A percentile compares a stretch with the other conserved stretches of the same genome.
Conservation (phyloP, 2,113 vertebrate genomes). For the Strix uralensis region DNA sequence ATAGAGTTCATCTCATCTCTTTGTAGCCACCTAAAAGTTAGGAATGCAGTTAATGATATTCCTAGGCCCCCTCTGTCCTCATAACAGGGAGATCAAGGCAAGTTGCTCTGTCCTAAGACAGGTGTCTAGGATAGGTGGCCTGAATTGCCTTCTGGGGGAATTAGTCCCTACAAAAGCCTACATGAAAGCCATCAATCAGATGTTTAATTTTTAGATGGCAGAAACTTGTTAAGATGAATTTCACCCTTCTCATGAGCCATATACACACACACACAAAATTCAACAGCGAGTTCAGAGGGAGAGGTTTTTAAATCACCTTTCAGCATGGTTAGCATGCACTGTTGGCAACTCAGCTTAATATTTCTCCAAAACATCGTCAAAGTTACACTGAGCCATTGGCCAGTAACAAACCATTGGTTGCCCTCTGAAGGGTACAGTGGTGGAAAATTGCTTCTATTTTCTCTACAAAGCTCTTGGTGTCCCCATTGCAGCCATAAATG, state of each 20-base stretch:
- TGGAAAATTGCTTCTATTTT: neutral
- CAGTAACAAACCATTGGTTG: neutral
- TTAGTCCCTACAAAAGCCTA: neutral
- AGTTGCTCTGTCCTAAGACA: neutral
- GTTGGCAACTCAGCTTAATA: neutral
- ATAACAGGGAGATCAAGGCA: neutral
- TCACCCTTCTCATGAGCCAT: rapidly evolving
- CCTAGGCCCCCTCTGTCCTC: neutral
- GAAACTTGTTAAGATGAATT: neutral
- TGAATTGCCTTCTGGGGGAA: neutral
- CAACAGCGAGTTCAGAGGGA: rapidly evolving
- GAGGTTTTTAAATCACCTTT: neutral
- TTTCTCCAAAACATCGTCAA: neutral
- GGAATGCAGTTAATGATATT: neutral
- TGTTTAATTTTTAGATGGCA: neutral
- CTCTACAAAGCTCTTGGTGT: neutral
- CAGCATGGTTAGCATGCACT: neutral
- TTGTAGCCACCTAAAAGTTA: neutral
- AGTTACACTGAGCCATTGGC: neutral
- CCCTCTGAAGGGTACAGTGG: neutral
- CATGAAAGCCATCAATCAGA: neutral
- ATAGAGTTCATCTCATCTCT: neutral
- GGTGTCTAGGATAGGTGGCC: neutral
- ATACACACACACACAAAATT: neutral
- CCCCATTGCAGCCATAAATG: neutral